phyloP scores from a whole-genome alignment of 37 sponge, comb jelly and placozoan species.

The Amphimedon queenslandica region DNA sequence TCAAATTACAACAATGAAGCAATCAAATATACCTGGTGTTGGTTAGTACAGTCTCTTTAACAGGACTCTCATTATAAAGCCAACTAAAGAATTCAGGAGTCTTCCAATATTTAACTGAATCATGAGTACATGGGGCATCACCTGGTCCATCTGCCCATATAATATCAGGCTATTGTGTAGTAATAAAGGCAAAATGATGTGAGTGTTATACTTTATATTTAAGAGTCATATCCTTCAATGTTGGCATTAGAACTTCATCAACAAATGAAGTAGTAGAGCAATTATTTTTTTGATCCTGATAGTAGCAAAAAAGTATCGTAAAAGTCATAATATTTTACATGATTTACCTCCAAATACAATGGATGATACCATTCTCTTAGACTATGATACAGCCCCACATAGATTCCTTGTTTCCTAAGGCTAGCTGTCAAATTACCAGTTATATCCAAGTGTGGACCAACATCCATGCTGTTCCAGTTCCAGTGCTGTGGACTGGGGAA shows the following conservation, averaged over 20 bases:
- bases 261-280: conserved; percentile 55
- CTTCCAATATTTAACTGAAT: conserved; percentile 77
- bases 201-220: conserved; percentile 45
- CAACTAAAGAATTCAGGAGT: conserved; percentile 59
- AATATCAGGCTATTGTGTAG: conserved; percentile 52
- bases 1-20: too few species aligned
- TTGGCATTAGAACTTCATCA: conserved; percentile 60
- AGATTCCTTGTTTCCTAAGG: conserved; percentile 50
- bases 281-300: conserved; percentile 52
- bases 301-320: background rate
- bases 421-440: conserved; percentile 63
- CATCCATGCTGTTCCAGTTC: conserved; percentile 83
- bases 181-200: background rate
- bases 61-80: conserved; percentile 81
- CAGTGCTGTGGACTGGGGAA: conserved; percentile 61
- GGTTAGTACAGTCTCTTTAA: conserved; percentile 44
- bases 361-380: conserved; percentile 85
- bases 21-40: conserved; percentile 65
- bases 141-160: conserved; percentile 77
- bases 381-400: conserved; percentile 81
- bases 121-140: conserved; percentile 51
- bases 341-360: conserved; percentile 50
- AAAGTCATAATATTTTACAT: too few species aligned
- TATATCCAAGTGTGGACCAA: conserved; percentile 67
- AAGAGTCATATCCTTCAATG: conserved; percentile 55